Evolutionary conservation across 2,888 invertebrate genomes (phyloP).

Genomic region (Eristalis pertinax): DNA sequence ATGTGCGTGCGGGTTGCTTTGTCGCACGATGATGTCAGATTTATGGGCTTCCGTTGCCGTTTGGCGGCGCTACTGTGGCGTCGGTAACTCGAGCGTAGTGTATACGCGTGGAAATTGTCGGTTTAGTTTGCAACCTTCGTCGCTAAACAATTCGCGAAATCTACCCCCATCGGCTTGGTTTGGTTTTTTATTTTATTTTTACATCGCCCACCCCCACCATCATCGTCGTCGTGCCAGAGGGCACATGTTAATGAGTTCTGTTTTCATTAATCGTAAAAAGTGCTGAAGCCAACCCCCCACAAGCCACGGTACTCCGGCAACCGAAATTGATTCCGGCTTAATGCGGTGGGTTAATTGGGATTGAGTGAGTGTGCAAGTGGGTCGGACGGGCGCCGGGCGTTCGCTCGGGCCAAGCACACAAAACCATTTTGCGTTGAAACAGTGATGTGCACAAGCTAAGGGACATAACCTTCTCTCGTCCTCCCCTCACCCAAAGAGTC

Average conservation of each 20-base stretch:
- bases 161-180: neutral
- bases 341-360: conserved; percentile 63
- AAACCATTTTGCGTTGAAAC: conserved; percentile 43
- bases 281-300: conserved; percentile 14
- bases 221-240: conserved; percentile 16
- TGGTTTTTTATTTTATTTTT: conserved; percentile 41
- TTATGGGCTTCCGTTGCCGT: conserved; percentile 47
- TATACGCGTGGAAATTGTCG: conserved; percentile 33
- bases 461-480: conserved; percentile 13
- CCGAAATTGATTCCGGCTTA: conserved; percentile 68
- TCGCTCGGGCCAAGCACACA: neutral
- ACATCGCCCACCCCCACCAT: conserved; percentile 17
- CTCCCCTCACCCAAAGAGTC: too few relatives aligned
- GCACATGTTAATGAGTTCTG: conserved; percentile 68
- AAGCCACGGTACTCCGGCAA: neutral
- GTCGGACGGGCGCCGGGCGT: neutral
- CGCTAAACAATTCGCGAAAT: conserved; percentile 32
- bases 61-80: neutral
- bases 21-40: conserved; percentile 58
- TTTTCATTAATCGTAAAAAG: conserved; percentile 61
- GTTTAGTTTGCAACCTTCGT: conserved; percentile 46
- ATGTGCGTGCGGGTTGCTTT: conserved; percentile 30
- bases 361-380: neutral
- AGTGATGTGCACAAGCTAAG: conserved; percentile 50
- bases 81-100: neutral